Evolutionary conservation across 2,888 invertebrate species (phyloP), one percentile per base, ranked within the genome.

Genomic region (Stenichneumon culpator): DNA sequence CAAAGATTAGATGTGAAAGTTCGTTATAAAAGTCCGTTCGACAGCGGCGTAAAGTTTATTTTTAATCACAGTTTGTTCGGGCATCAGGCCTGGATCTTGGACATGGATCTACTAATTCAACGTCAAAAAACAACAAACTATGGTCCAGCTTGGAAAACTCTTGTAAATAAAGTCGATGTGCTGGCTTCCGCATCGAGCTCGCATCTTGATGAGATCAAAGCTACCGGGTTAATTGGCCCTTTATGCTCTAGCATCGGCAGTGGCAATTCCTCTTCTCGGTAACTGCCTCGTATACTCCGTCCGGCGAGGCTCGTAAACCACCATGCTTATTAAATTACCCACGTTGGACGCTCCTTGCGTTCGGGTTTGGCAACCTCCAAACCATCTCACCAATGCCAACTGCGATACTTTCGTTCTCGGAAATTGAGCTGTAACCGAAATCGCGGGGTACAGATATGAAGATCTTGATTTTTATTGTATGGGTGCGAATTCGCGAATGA

Each of bases 281-380:
- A 79, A 85, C 28, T 79, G 79, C 65, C 79, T 84, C 78, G 65
- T 75, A 82, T 69, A 65, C 70, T 78, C 63, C 78, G 79, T 70
- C 63, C 50, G 50, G 70, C 39, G 79, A 87, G 86, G 81, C 88
- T 89, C 88, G 83, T 90, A 89, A 89, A 90, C 88, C 83, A 89
- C 88, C 84, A 82, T 87, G 88, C 90, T 92, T 89, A 91, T 91
- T 91, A 90, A 90, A 91, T 90, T 88, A 87, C 86, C 77, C 79
- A 72, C 80, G 80, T 82, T 79, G 75, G 63, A 84, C 50, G 75
- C 88, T 89, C 85, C 77, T 88, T 85, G 79, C 74, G 63, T 57
- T 11, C 72, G 54, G 77, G 80, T 86, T 90, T 89, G 89, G 88
- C 89, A 88, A 86, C 79, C 67, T 85, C 67, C 47, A n/a, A 50